A percentile compares a stretch with the other conserved stretches of the same genome.
These are phyloP conservation scores for Parus major DNA, from an alignment of 2,113 vertebrate genomes.

Conservation along the genomic window DNA sequence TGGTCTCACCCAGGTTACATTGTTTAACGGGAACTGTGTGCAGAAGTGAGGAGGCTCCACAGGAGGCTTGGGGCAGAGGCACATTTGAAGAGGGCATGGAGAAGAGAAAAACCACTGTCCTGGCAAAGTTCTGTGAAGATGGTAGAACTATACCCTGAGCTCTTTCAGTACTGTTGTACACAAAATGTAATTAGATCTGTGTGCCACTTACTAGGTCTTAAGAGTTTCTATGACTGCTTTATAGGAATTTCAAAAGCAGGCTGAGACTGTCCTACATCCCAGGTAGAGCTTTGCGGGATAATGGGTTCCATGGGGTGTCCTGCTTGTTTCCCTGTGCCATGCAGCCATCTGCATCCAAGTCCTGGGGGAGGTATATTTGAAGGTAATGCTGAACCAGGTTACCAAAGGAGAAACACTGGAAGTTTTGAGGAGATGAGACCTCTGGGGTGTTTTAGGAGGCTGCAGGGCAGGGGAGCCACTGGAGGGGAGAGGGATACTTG, in stretches of 20 bases:
- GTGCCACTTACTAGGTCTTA: neutral
- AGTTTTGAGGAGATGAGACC: neutral
- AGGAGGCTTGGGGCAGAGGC: neutral
- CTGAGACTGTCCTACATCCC: neutral
- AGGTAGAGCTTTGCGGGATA: neutral
- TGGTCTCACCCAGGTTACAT: neutral
- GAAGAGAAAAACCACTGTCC: neutral
- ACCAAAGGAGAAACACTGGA: neutral
- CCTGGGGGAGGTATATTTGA: neutral
- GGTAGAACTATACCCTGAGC: neutral
- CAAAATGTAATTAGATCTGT: neutral
- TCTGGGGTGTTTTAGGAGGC: neutral
- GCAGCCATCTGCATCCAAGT: neutral
- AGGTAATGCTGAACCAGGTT: neutral
- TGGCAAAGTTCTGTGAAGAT: neutral
- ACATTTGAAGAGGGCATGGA: neutral
- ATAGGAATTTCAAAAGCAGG: neutral
- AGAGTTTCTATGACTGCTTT: neutral
- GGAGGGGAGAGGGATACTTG: fast-evolving
- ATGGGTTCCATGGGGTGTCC: neutral
- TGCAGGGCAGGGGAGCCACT: neutral
- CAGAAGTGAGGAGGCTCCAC: neutral
- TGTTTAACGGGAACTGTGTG: neutral
- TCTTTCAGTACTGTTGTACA: neutral
- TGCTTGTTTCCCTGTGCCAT: neutral